Evolutionary conservation across 2,888 invertebrate genomes (phyloP).

Genomic region (Oasisia sp.): DNA sequence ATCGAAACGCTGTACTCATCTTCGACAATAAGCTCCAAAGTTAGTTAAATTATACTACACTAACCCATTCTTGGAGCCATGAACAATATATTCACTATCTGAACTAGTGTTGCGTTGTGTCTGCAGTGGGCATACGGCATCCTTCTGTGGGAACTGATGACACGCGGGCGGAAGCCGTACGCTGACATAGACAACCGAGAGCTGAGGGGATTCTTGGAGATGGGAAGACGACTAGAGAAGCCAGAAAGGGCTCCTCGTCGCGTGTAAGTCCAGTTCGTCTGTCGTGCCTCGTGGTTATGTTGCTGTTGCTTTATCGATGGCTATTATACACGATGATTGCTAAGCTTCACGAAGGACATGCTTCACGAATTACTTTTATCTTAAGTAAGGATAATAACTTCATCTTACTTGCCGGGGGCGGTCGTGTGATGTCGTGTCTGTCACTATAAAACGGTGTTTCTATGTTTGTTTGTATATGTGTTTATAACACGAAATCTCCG

Average conservation of each 20-base stretch:
- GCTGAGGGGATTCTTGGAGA: background rate
- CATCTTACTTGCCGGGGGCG: too few relatives aligned
- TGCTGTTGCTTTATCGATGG: background rate
- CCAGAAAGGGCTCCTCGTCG: background rate
- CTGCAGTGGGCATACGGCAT: conserved; percentile 68
- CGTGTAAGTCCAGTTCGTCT: background rate
- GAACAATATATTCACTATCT: too few relatives aligned
- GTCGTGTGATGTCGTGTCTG: too few relatives aligned
- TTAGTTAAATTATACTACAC: too few relatives aligned
- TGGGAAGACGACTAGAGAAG: background rate
- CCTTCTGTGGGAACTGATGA: conserved; percentile 68
- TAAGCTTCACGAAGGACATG: background rate
- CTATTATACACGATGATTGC: background rate
- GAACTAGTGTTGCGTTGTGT: background rate
- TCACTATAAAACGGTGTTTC: too few relatives aligned
- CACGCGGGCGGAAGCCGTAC: conserved; percentile 67
- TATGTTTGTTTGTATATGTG: too few relatives aligned
- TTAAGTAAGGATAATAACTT: too few relatives aligned
- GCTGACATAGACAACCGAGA: conserved; percentile 66
- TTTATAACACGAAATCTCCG: too few relatives aligned
- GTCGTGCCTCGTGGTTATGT: background rate
- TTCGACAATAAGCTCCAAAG: too few relatives aligned
- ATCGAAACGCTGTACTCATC: too few relatives aligned
- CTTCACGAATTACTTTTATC: background rate
- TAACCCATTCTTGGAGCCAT: too few relatives aligned